These are phyloP conservation scores for Dynastes maya DNA, from an alignment of 2,888 invertebrate species.

Conservation along the genomic window DNA sequence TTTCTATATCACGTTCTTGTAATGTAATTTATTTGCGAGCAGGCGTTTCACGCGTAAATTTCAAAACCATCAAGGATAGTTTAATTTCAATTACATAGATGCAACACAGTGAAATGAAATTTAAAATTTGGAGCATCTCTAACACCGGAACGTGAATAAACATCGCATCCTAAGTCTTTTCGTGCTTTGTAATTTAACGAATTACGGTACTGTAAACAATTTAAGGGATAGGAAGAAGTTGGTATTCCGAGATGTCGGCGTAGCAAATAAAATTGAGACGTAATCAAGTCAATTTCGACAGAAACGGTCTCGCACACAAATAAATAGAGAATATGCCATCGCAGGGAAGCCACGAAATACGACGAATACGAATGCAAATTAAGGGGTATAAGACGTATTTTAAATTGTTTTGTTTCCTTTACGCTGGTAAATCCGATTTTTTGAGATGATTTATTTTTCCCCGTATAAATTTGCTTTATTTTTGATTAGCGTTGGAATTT, in stretches of 20 bases:
- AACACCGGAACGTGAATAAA: conserved; percentile 12
- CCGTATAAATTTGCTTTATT: conserved; percentile 1
- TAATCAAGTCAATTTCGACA: conserved; percentile 46
- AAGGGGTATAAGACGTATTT: conserved; percentile 18
- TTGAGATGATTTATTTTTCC: conserved; percentile 12
- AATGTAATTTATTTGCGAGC: neutral
- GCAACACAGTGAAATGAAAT: conserved; percentile 1
- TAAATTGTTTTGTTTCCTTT: conserved; percentile 20
- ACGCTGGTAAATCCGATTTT: conserved; percentile 5
- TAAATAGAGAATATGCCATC: conserved; percentile 29
- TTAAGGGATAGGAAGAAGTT: neutral
- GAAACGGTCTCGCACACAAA: conserved; percentile 18
- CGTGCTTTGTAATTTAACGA: conserved; percentile 34
- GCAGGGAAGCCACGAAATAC: conserved; percentile 16
- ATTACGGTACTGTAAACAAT: conserved; percentile 33
- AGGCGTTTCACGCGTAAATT: neutral
- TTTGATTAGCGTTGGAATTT: neutral
- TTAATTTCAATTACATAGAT: neutral
- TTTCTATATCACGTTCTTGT: no score
- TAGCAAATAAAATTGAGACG: conserved; percentile 38
- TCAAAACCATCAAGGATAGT: neutral
- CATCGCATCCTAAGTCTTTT: conserved; percentile 22
- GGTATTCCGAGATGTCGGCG: conserved; percentile 18
- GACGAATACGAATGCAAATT: conserved; percentile 29
- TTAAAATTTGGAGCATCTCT: conserved; percentile 12